Percentiles rank a stretch among this genome's conserved stretches.
Conservation (phyloP, 2,888 invertebrate species). For the Napeogenes inachia region DNA sequence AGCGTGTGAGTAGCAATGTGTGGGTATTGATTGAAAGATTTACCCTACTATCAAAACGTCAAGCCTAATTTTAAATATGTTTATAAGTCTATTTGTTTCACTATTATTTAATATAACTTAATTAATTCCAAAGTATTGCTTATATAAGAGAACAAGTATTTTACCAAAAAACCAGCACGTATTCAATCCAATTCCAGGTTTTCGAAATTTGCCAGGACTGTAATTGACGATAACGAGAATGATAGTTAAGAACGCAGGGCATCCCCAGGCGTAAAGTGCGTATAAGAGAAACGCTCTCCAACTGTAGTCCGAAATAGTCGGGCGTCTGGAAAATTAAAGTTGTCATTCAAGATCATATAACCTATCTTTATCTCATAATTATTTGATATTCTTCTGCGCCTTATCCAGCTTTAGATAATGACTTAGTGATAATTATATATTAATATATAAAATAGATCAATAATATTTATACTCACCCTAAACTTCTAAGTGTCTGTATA, state of each 20-base stretch:
- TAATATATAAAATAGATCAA: background rate
- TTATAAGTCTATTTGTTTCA: too few species aligned
- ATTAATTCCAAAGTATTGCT: too few species aligned
- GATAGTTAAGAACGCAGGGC: constrained; percentile 71
- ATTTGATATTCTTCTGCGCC: too few species aligned
- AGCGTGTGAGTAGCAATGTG: too few species aligned
- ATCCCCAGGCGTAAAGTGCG: constrained; percentile 78
- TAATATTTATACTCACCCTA: constrained; percentile 72
- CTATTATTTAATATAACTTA: too few species aligned
- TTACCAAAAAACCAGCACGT: constrained; percentile 82
- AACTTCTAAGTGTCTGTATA: constrained; percentile 80
- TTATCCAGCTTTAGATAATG: too few species aligned
- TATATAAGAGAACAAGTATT: constrained; percentile 20
- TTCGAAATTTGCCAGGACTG: constrained; percentile 66
- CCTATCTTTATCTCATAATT: background rate
- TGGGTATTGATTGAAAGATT: too few species aligned
- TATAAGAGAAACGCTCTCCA: constrained; percentile 78
- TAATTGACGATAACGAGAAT: constrained; percentile 73
- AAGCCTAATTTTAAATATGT: too few species aligned
- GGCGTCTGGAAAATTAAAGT: constrained; percentile 42
- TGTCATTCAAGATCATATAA: background rate
- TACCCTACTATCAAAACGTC: too few species aligned
- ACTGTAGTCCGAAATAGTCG: constrained; percentile 62
- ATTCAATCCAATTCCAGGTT: constrained; percentile 77
- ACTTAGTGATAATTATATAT: background rate